Conservation (phyloP, 1,140 invertebrate species). For the Sarcophaga peregrina region DNA sequence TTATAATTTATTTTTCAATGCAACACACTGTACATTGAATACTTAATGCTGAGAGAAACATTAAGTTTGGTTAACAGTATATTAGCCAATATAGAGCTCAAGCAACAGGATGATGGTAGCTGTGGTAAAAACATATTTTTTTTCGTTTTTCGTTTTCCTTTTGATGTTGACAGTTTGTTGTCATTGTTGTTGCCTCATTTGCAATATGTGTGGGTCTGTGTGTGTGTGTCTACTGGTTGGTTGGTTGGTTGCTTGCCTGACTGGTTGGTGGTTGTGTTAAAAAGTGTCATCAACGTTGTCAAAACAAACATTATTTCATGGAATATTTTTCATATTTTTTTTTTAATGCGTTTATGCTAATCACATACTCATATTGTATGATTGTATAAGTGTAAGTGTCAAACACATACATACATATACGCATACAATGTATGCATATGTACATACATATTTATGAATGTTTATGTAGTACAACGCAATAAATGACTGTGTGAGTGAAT, state of each 20-base stretch:
- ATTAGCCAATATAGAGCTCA: background rate
- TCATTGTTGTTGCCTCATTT: background rate
- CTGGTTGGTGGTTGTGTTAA: slow-evolving; percentile 44
- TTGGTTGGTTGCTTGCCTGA: background rate
- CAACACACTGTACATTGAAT: no score
- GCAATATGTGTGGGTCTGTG: background rate
- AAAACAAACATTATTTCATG: slow-evolving; percentile 65
- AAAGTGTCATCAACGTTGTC: slow-evolving; percentile 63
- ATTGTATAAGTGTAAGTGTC: background rate
- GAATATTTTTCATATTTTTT: slow-evolving; percentile 52
- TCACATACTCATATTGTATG: slow-evolving; percentile 50
- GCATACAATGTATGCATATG: no score
- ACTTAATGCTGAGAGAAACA: no score
- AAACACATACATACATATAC: background rate
- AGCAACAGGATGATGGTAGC: slow-evolving; percentile 4
- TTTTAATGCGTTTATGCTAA: slow-evolving; percentile 66
- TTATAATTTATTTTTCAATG: no score
- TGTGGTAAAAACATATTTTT: background rate
- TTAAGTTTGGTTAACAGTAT: background rate
- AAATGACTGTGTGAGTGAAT: slow-evolving; percentile 60
- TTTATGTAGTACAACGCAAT: slow-evolving; percentile 55
- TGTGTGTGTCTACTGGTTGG: background rate
- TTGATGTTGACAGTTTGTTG: background rate
- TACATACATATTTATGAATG: background rate
- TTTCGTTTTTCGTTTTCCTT: background rate